Conservation (phyloP, 2,888 invertebrate genomes). For the Allolobophora icterica region DNA sequence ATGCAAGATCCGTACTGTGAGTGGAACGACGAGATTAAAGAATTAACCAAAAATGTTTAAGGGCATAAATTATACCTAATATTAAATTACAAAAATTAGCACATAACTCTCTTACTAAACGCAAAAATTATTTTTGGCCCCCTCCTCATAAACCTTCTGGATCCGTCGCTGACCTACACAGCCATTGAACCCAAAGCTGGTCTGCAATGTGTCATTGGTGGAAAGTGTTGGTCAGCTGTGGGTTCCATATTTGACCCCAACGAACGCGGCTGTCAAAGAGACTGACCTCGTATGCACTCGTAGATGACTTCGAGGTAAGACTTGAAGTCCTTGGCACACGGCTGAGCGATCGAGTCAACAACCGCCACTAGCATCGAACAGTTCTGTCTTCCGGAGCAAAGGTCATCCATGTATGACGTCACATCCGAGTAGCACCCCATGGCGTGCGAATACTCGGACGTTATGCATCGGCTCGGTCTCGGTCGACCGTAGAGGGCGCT, state of each 20-base stretch:
- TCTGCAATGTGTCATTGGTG: background rate
- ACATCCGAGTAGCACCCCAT: constrained; percentile 49
- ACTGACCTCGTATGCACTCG: constrained; percentile 45
- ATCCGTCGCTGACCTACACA: no score
- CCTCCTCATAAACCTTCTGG: no score
- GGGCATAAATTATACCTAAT: no score
- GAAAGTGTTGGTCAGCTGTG: background rate
- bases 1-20: no score
- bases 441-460: constrained; percentile 46
- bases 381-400: constrained; percentile 43
- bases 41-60: no score
- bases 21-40: no score
- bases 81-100: no score
- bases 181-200: no score
- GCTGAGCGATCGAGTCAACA: constrained; percentile 47
- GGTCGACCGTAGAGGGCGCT: constrained; percentile 48
- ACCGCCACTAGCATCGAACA: constrained; percentile 47
- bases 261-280: background rate
- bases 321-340: constrained; percentile 49
- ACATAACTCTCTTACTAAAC: no score
- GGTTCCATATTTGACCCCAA: background rate
- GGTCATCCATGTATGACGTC: constrained; percentile 39
- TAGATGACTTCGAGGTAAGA: constrained; percentile 48
- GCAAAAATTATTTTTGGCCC: no score
- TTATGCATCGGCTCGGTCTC: constrained; percentile 46